Conservation (phyloP, 1,140 invertebrate species). For the Drosophila sucinea region DNA sequence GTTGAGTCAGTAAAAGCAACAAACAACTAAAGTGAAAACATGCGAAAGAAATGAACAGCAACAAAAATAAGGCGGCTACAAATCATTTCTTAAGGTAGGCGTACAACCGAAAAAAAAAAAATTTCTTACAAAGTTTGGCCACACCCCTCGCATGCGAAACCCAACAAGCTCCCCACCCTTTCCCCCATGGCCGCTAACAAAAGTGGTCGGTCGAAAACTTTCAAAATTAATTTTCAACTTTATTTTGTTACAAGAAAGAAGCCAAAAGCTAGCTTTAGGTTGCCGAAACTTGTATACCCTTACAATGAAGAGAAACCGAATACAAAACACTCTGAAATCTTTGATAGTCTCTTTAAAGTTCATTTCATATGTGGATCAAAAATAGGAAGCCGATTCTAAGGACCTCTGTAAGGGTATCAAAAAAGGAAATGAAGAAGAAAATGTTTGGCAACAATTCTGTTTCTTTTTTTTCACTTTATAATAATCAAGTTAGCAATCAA, state of each 20-base stretch:
- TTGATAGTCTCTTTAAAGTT: too few species aligned
- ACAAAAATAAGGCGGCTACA: constrained; percentile 46
- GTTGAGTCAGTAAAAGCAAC: constrained; percentile 47
- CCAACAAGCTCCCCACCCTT: not conserved
- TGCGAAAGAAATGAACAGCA: constrained; percentile 44
- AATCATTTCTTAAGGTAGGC: constrained; percentile 58
- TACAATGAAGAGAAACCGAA: not conserved
- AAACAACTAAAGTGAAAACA: constrained; percentile 42
- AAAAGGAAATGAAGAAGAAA: constrained; percentile 36
- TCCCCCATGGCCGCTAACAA: not conserved
- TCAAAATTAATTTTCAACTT: constrained; percentile 79
- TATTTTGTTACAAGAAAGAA: constrained; percentile 43
- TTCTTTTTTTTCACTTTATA: constrained; percentile 32
- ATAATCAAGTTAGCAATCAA: constrained; percentile 75
- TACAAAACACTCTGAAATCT: too few species aligned
- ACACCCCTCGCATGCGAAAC: constrained; percentile 7
- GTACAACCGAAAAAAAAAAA: not conserved
- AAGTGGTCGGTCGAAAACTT: constrained; percentile 72
- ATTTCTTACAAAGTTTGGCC: not conserved
- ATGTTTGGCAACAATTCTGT: constrained; percentile 24
- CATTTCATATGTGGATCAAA: too few species aligned
- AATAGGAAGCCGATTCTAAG: too few species aligned
- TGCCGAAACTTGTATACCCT: not conserved
- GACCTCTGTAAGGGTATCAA: not conserved
- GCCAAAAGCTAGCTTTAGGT: not conserved